Evolutionary conservation across 37 sponge, comb jelly and placozoan species (phyloP).

Genomic region (Cliona cf. orientalis): DNA sequence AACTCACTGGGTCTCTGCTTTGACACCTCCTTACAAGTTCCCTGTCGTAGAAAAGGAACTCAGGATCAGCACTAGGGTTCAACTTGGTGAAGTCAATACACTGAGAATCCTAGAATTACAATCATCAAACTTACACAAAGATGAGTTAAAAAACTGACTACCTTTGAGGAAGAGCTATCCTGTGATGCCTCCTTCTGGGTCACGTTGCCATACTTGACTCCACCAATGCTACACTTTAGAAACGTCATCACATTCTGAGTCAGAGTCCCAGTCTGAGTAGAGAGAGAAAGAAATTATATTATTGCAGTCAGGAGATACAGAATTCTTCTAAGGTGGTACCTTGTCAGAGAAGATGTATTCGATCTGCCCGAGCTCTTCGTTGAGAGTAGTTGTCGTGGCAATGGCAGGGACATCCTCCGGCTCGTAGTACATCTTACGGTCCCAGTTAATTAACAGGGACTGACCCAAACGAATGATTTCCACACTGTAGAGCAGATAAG

Average conservation of each 20-base stretch:
- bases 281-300: too few species aligned
- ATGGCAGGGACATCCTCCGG: conserved; percentile 80
- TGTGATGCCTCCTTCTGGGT: background rate
- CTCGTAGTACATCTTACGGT: conserved; percentile 90
- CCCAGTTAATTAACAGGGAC: conserved; percentile 95
- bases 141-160: background rate
- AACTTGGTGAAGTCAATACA: conserved; percentile 45
- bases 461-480: conserved; percentile 95
- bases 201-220: conserved; percentile 74
- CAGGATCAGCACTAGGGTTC: conserved; percentile 78
- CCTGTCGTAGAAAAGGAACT: conserved; percentile 83
- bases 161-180: background rate
- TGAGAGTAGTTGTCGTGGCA: conserved; percentile 92
- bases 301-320: background rate
- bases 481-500: conserved; percentile 71
- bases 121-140: too few species aligned
- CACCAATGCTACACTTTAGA: conserved; percentile 82
- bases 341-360: conserved; percentile 98
- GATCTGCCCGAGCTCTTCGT: conserved; percentile 97
- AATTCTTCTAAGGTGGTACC: conserved; percentile 28
- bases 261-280: conserved; percentile 98
- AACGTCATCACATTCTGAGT: conserved; percentile 98
- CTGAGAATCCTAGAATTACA: too few species aligned
- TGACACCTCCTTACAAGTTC: conserved; percentile 62
- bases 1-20: conserved; percentile 40